phyloP scores from a whole-genome alignment of 2,888 invertebrate species.

The Venusia cambrica region DNA sequence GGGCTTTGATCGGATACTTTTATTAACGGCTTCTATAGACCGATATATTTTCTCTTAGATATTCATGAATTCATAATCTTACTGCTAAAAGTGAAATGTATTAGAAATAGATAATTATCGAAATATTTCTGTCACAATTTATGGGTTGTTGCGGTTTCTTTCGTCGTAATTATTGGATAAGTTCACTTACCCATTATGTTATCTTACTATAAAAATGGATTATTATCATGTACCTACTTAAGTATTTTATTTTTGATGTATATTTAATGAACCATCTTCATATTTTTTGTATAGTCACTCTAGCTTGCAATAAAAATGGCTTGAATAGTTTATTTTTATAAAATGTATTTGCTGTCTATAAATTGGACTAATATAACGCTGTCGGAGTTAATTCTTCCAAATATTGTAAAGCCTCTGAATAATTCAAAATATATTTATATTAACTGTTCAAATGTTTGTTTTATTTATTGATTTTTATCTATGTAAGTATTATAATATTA shows the following conservation, averaged over 20 bases:
- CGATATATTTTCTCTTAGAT: slow-evolving; percentile 4
- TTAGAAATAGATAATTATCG: too few species aligned
- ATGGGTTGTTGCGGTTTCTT: slow-evolving; percentile 14
- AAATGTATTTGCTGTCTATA: slow-evolving; percentile 47
- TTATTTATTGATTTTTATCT: slow-evolving; percentile 50
- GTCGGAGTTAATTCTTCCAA: slow-evolving; percentile 73
- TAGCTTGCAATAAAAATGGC: slow-evolving; percentile 37
- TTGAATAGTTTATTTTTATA: slow-evolving; percentile 54
- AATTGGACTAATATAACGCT: slow-evolving; percentile 49
- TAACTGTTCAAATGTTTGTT: slow-evolving; percentile 77
- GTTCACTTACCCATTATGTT: too few species aligned
- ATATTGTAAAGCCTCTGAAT: slow-evolving; percentile 81
- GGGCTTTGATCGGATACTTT: slow-evolving; percentile 39
- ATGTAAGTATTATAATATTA: too few species aligned
- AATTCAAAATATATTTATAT: slow-evolving; percentile 82
- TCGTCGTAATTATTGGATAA: too few species aligned
- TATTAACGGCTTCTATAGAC: slow-evolving; percentile 9
- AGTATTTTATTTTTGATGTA: slow-evolving; percentile 24
- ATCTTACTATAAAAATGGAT: too few species aligned
- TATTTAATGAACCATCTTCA: slow-evolving; percentile 22
- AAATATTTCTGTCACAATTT: slow-evolving; percentile 17
- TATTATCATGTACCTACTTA: slow-evolving; percentile 15
- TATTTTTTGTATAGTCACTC: slow-evolving; percentile 28
- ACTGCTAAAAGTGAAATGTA: slow-evolving; percentile 1
- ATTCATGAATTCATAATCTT: neutral